Evolutionary conservation across 2,113 vertebrate species (phyloP).

Genomic region (Spermophilus dauricus): DNA sequence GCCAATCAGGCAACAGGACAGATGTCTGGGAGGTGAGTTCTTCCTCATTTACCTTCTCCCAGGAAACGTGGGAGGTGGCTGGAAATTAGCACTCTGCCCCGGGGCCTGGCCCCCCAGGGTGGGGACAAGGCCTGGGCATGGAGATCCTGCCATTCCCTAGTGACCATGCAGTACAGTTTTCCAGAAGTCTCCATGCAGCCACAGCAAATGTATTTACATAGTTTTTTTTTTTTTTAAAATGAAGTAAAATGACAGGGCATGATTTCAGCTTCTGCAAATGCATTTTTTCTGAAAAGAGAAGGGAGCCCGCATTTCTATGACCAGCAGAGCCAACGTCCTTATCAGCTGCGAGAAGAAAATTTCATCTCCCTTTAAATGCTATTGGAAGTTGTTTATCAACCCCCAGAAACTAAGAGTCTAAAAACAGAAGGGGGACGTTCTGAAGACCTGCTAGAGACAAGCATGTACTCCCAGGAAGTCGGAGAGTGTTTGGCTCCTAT

Average conservation of each 20-base stretch:
- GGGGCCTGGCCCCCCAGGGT: neutral
- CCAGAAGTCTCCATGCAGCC: neutral
- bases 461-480: neutral
- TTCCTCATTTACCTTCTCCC: neutral
- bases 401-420: neutral
- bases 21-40: conserved; percentile 53
- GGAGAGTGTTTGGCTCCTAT: neutral
- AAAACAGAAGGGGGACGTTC: neutral
- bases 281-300: neutral
- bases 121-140: neutral
- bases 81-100: neutral
- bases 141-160: neutral
- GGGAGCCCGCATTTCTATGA: neutral
- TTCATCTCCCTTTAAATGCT: neutral
- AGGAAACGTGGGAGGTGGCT: neutral
- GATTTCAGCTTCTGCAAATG: neutral
- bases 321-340: neutral
- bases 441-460: conserved; percentile 14
- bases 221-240: neutral
- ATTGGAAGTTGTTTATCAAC: neutral
- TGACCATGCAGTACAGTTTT: accelerated
- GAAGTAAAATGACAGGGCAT: neutral
- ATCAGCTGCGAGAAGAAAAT: neutral
- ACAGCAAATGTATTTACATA: neutral
- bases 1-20: conserved; percentile 44